These are phyloP conservation scores for Hydrochoerus hydrochaeris DNA, from an alignment of 2,113 vertebrate species.

Conservation along the genomic window DNA sequence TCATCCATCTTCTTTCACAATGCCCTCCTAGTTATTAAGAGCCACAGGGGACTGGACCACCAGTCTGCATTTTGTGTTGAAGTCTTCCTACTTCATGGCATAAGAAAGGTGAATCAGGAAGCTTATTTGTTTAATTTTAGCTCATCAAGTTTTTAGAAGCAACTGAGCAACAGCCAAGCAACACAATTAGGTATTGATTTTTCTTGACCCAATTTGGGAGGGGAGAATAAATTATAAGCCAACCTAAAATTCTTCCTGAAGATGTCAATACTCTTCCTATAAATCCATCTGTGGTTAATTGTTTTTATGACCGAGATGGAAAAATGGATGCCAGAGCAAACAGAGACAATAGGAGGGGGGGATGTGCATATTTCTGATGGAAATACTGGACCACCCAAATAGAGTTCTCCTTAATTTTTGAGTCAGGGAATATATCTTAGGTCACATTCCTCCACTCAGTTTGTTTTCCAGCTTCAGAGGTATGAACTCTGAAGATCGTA, in stretches of 20 bases:
- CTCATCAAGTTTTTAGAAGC: constrained; percentile 9
- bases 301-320: background rate
- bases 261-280: background rate
- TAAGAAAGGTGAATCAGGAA: constrained; percentile 21
- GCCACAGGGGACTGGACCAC: background rate
- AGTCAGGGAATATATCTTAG: background rate
- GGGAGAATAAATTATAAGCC: background rate
- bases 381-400: background rate
- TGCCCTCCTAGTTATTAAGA: background rate
- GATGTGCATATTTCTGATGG: background rate
- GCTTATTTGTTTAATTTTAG: constrained; percentile 34
- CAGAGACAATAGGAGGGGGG: background rate
- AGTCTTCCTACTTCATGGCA: background rate
- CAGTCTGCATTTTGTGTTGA: background rate
- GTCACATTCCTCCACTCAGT: background rate
- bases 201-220: background rate
- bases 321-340: background rate
- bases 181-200: constrained; percentile 13
- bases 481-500: background rate
- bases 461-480: background rate
- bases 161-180: background rate
- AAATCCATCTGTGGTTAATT: background rate
- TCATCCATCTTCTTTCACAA: background rate
- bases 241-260: constrained; percentile 24
- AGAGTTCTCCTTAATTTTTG: background rate